These are phyloP conservation scores for Diploscapter pachys DNA, from an alignment of 1,140 invertebrate genomes.

Conservation along the genomic window DNA sequence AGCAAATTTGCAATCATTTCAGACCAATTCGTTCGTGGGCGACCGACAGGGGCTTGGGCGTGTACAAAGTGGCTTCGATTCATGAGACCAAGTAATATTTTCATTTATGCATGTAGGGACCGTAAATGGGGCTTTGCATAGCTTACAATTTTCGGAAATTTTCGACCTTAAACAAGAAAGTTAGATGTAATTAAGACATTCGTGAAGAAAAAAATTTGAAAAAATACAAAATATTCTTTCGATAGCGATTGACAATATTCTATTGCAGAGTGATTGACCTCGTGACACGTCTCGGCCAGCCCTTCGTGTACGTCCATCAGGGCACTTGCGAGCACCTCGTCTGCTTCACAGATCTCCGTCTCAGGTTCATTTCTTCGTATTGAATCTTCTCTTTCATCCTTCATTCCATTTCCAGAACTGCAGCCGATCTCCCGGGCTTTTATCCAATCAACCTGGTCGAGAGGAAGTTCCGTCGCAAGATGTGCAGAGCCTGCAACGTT, in stretches of 20 bases:
- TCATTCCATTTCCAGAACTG: conserved; percentile 9
- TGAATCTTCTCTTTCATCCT: too few species aligned
- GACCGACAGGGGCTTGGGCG: neutral
- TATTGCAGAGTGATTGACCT: conserved; percentile 6
- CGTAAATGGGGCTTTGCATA: too few species aligned
- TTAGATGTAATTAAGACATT: too few species aligned
- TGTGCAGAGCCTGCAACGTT: conserved; percentile 9
- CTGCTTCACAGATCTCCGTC: conserved; percentile 20
- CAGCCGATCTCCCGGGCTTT: neutral
- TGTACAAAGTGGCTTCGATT: neutral
- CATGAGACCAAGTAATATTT: too few species aligned
- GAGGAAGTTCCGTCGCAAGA: conserved; percentile 16
- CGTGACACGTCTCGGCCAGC: conserved; percentile 19
- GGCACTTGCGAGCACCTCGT: conserved; percentile 26
- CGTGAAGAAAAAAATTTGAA: too few species aligned
- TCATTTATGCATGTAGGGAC: too few species aligned
- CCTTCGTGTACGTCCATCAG: conserved; percentile 29
- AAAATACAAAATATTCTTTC: too few species aligned
- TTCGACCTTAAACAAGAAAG: too few species aligned
- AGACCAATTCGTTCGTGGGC: neutral
- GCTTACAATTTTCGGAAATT: too few species aligned
- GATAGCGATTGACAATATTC: neutral
- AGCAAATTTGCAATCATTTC: neutral
- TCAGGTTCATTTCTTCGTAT: conserved; percentile 20
- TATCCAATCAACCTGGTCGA: conserved; percentile 18